Evolutionary conservation across 2,113 vertebrate species (phyloP).

Genomic region (human): DNA sequence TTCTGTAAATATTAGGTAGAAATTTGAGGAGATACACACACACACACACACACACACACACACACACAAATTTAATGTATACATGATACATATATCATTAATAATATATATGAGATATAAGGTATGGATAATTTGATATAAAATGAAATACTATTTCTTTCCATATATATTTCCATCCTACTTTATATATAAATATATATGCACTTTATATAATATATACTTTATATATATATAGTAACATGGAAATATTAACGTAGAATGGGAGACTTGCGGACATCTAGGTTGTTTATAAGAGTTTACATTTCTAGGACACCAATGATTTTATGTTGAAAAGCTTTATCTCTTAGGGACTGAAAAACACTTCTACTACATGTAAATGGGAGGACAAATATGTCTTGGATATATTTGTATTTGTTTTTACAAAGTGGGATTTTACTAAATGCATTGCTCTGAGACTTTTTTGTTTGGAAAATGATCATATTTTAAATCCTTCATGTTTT

Average conservation of each 20-base stretch:
- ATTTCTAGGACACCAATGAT: background rate
- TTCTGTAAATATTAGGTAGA: too few species aligned
- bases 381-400: background rate
- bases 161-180: background rate
- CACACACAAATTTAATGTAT: too few species aligned
- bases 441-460: background rate
- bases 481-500: background rate
- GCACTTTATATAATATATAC: too few species aligned
- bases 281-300: background rate
- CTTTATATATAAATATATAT: too few species aligned
- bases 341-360: background rate
- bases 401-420: background rate
- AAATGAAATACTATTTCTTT: background rate
- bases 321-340: background rate
- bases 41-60: too few species aligned
- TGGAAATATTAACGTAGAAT: background rate
- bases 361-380: background rate
- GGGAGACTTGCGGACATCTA: background rate
- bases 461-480: background rate
- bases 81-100: too few species aligned
- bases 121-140: too few species aligned
- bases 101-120: too few species aligned
- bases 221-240: background rate
- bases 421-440: background rate
- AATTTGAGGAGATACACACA: too few species aligned